Conservation (phyloP, 2,888 invertebrate species). For the Parapristionchus giblindavisi region DNA sequence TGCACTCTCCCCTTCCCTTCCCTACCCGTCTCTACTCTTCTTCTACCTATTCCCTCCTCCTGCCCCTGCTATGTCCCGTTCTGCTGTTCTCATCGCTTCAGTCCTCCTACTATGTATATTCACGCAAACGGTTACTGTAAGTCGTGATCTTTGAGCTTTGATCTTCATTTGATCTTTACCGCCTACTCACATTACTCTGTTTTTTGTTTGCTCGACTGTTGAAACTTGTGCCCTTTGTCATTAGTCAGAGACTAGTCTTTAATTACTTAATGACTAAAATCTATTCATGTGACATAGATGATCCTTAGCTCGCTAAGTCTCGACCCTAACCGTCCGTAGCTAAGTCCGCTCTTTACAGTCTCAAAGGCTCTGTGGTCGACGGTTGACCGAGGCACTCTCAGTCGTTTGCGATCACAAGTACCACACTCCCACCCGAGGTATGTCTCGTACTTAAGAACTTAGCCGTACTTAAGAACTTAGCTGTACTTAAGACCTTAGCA, state of each 20-base stretch:
- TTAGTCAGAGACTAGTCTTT: no score
- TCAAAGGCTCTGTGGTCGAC: constrained; percentile 31
- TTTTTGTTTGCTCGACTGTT: no score
- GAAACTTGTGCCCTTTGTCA: no score
- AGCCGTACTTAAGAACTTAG: background rate
- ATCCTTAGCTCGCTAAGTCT: no score
- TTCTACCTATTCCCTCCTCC: background rate
- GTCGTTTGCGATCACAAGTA: constrained; percentile 31
- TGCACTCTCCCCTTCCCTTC: background rate
- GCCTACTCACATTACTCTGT: background rate
- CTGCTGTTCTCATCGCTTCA: background rate
- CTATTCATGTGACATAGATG: no score
- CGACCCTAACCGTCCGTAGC: background rate
- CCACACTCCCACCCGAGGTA: constrained; percentile 24
- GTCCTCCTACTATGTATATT: background rate
- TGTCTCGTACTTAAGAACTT: background rate
- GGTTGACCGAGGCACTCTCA: constrained; percentile 27
- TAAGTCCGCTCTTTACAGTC: background rate
- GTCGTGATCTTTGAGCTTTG: background rate
- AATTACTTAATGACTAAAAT: no score
- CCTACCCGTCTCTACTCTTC: background rate
- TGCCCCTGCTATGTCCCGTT: background rate
- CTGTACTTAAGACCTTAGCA: background rate
- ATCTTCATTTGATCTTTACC: background rate
- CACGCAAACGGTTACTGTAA: constrained; percentile 11